phyloP scores from a whole-genome alignment of 2,888 invertebrate genomes.

The Drosophila koepferae region DNA sequence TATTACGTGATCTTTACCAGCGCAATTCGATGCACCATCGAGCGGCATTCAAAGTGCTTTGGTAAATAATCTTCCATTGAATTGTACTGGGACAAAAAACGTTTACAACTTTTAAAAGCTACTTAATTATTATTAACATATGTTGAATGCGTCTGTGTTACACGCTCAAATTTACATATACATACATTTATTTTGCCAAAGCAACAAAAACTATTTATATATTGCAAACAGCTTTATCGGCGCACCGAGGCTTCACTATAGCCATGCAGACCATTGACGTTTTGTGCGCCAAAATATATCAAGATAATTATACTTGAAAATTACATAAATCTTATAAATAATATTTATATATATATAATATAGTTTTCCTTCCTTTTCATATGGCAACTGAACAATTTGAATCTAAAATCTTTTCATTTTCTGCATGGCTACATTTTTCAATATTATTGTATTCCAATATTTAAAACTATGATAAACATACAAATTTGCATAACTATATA shows the following conservation, averaged over 20 bases:
- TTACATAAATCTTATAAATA: neutral
- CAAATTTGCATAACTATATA: constrained; percentile 1
- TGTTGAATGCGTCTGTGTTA: neutral
- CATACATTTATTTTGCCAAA: neutral
- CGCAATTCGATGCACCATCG: constrained; percentile 11
- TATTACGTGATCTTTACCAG: constrained; percentile 18
- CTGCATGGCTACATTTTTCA: constrained; percentile 13
- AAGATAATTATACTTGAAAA: neutral
- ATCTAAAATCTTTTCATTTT: neutral
- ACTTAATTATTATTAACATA: neutral
- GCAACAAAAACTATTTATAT: neutral
- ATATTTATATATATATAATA: too few species aligned
- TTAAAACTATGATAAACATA: neutral
- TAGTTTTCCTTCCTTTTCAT: too few species aligned
- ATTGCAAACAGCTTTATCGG: constrained; percentile 2
- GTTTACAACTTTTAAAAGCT: neutral
- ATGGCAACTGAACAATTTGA: too few species aligned
- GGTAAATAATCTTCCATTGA: neutral
- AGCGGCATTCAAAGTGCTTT: neutral
- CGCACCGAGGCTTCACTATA: constrained; percentile 11
- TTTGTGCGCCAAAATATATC: too few species aligned
- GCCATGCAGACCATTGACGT: neutral
- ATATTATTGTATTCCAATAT: neutral
- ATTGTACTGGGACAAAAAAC: neutral
- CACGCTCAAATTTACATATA: neutral